A percentile compares a stretch with the other conserved stretches of the same genome.
phyloP scores from a whole-genome alignment of 1,140 invertebrate species.

The Aphelenchoides avenae region DNA sequence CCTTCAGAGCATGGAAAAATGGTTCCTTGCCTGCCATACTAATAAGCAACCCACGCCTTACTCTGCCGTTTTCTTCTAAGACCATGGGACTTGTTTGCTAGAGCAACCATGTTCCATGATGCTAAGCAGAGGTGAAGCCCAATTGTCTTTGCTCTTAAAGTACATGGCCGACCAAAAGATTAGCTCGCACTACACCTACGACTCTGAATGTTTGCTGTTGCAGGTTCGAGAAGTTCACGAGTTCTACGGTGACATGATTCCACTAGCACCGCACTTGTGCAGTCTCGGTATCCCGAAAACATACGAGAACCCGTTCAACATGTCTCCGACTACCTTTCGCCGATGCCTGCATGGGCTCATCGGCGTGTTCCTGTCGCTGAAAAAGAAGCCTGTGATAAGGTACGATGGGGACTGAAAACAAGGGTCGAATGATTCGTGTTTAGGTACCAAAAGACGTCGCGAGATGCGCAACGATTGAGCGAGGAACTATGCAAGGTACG shows the following conservation, averaged over 20 bases:
- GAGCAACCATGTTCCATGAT: too few species aligned
- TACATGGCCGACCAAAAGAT: too few species aligned
- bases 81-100: too few species aligned
- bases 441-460: conserved; percentile 78
- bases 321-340: conserved; percentile 69
- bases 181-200: too few species aligned
- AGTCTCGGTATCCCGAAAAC: conserved; percentile 33
- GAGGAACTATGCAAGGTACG: conserved; percentile 69
- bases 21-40: too few species aligned
- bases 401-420: conserved; percentile 18
- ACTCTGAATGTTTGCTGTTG: too few species aligned
- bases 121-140: too few species aligned
- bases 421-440: conserved; percentile 6
- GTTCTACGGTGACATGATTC: conserved; percentile 50
- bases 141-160: too few species aligned
- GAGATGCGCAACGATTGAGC: conserved; percentile 77
- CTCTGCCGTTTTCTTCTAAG: too few species aligned
- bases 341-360: conserved; percentile 79
- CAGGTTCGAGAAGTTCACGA: too few species aligned
- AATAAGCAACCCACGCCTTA: too few species aligned
- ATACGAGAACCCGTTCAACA: conserved; percentile 61
- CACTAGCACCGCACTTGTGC: conserved; percentile 44
- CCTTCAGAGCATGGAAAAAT: too few species aligned
- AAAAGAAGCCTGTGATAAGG: conserved; percentile 78
- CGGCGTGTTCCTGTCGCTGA: conserved; percentile 80